Evolutionary conservation across 2,797 vertebrate genomes (phyloP).

Genomic region (Alauda arvensis): DNA sequence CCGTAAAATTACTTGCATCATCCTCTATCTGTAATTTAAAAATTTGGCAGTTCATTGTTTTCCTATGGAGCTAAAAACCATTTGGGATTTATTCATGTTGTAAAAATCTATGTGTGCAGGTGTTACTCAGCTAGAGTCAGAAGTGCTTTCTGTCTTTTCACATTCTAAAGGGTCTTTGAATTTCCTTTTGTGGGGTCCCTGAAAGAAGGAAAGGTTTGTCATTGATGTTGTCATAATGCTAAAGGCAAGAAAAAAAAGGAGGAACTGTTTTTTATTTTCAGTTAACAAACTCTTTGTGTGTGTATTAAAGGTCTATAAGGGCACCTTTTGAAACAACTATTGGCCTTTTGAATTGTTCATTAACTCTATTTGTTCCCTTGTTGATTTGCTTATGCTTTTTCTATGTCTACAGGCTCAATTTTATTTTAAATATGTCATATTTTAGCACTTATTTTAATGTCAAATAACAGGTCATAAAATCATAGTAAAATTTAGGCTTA

Average conservation of each 20-base stretch:
- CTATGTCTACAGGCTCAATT: not conserved
- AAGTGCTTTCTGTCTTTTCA: not conserved
- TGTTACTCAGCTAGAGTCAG: not conserved
- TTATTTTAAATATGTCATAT: not conserved
- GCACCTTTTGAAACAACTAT: not conserved
- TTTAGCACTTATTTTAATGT: not conserved
- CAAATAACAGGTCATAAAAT: not conserved
- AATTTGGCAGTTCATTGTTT: not conserved
- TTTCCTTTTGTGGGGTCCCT: not conserved
- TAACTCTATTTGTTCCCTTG: not conserved
- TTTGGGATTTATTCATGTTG: not conserved
- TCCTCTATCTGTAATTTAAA: not conserved
- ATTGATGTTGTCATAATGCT: not conserved
- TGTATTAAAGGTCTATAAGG: not conserved
- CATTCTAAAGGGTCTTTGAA: not conserved
- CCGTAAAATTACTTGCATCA: not conserved
- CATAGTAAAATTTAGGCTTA: not conserved
- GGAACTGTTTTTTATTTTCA: not conserved
- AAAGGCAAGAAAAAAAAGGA: not conserved
- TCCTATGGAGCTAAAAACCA: not conserved
- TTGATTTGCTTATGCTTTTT: not conserved
- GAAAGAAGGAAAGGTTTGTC: not conserved
- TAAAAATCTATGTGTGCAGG: not conserved
- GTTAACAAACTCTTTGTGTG: not conserved
- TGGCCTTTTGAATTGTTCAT: not conserved